These are phyloP conservation scores for Xiphophorus hellerii DNA, from an alignment of 2,113 vertebrate species.

Conservation along the genomic window DNA sequence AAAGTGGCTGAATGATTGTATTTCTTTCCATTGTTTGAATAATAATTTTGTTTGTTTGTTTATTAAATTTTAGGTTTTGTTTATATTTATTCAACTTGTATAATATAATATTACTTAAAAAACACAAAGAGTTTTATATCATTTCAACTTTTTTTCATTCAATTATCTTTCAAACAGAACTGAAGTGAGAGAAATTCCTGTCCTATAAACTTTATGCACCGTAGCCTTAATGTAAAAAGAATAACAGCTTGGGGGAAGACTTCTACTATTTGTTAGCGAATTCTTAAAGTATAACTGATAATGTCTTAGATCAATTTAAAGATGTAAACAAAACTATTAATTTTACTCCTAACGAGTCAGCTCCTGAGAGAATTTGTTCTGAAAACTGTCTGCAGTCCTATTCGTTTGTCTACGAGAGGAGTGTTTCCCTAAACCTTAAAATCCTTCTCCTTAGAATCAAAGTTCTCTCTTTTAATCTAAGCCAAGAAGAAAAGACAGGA, in stretches of 20 bases:
- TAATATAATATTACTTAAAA: background rate
- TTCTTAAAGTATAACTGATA: background rate
- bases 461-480: slow-evolving; percentile 18
- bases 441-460: background rate
- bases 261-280: background rate
- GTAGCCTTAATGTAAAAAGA: background rate
- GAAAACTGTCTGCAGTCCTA: slow-evolving; percentile 14
- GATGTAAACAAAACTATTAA: background rate
- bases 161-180: background rate
- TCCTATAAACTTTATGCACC: too few species aligned
- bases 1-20: background rate
- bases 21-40: background rate
- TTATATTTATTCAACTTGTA: background rate
- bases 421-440: slow-evolving; percentile 7
- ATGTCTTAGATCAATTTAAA: background rate
- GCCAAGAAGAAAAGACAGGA: slow-evolving; percentile 35
- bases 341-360: background rate
- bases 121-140: background rate
- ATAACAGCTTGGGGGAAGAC: background rate
- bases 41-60: background rate
- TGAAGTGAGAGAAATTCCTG: background rate
- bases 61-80: background rate
- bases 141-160: background rate
- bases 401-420: slow-evolving; percentile 11
- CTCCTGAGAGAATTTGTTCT: background rate